phyloP scores from a whole-genome alignment of 2,113 vertebrate genomes.

The Choloepus hoffmanni region DNA sequence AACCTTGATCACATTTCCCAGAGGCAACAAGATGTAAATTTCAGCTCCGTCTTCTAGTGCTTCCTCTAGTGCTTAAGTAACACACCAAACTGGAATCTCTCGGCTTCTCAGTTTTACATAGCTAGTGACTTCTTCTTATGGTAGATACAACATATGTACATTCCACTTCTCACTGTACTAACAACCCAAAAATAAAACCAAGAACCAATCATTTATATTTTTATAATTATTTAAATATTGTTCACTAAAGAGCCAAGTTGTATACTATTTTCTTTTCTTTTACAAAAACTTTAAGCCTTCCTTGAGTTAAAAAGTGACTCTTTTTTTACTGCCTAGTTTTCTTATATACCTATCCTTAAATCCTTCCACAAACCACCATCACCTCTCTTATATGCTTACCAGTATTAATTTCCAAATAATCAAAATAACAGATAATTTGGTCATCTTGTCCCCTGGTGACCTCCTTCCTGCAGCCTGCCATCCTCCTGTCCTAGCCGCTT shows the following conservation, averaged over 20 bases:
- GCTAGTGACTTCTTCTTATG: background rate
- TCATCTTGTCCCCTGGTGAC: background rate
- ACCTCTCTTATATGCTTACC: background rate
- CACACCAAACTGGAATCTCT: background rate
- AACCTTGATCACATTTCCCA: background rate
- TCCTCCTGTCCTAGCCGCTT: background rate
- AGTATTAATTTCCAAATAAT: background rate
- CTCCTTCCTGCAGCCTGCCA: background rate
- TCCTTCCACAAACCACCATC: background rate
- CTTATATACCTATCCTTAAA: background rate
- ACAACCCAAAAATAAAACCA: background rate
- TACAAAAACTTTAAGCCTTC: slow-evolving; percentile 3
- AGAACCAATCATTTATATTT: background rate
- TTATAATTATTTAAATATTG: background rate
- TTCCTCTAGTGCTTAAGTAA: background rate
- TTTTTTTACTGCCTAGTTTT: slow-evolving; percentile 17
- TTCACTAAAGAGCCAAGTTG: background rate
- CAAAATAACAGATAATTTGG: background rate
- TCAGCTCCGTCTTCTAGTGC: background rate
- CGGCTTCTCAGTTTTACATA: background rate
- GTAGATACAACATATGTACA: background rate
- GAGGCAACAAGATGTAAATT: background rate
- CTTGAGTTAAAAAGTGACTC: background rate
- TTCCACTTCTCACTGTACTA: background rate
- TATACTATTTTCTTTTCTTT: background rate